Evolutionary conservation across 2,797 vertebrate genomes (phyloP).

Genomic region (Halcyon badia): DNA sequence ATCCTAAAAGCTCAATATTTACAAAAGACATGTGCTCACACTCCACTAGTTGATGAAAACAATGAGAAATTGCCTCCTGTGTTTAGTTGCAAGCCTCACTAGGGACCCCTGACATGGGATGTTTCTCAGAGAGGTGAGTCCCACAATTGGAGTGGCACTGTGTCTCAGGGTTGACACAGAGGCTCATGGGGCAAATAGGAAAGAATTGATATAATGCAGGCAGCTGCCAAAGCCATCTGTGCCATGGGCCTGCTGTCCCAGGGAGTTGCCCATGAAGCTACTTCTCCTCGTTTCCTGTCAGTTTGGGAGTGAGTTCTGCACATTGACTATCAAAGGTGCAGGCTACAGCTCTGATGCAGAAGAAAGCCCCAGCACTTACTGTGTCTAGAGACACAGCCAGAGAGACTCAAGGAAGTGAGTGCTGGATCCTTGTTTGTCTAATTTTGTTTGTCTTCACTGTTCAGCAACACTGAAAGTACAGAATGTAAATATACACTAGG

Average conservation of each 20-base stretch:
- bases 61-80: background rate
- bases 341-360: accelerated
- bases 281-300: accelerated
- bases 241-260: background rate
- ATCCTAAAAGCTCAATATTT: background rate
- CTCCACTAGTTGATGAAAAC: background rate
- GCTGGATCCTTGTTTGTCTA: background rate
- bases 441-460: background rate
- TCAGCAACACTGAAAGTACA: background rate
- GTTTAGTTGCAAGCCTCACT: background rate
- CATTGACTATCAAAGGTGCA: background rate
- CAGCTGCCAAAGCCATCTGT: background rate
- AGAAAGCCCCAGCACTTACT: background rate
- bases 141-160: background rate
- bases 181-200: background rate
- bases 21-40: background rate
- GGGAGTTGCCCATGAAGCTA: background rate
- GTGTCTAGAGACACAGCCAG: background rate
- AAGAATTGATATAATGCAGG: background rate
- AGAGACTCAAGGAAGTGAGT: background rate
- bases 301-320: accelerated
- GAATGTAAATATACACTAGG: background rate
- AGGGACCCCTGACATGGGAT: background rate
- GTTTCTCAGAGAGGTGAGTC: background rate
- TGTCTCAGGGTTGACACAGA: background rate